These are phyloP conservation scores for Scaptomyza montana DNA, from an alignment of 1,140 invertebrate species.

Conservation along the genomic window DNA sequence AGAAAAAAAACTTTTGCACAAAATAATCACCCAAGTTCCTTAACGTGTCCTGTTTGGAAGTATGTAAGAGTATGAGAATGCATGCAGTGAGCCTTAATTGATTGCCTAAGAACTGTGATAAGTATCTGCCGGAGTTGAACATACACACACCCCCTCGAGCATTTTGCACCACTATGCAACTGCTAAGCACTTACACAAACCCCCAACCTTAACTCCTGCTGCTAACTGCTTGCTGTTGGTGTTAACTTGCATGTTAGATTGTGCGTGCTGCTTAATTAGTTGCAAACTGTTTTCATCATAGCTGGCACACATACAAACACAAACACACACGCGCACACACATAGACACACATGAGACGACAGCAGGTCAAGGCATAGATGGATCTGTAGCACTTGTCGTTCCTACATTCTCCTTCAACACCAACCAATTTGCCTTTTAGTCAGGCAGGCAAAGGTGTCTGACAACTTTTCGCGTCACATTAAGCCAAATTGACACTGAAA, in stretches of 20 bases:
- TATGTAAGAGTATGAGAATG: not conserved
- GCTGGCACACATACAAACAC: slow-evolving; percentile 9
- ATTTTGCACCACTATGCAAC: slow-evolving; percentile 35
- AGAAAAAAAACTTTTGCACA: not conserved
- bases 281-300: slow-evolving; percentile 80
- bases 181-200: not conserved
- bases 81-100: slow-evolving; percentile 33
- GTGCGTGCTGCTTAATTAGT: slow-evolving; percentile 82
- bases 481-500: slow-evolving; percentile 68
- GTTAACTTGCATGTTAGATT: slow-evolving; percentile 81
- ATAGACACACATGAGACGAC: not conserved
- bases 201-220: slow-evolving; percentile 1
- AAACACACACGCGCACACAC: not conserved
- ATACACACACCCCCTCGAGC: not conserved
- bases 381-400: slow-evolving; percentile 7
- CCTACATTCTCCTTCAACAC: too few species aligned
- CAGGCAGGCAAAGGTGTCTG: slow-evolving; percentile 34
- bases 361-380: slow-evolving; percentile 13
- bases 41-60: slow-evolving; percentile 1
- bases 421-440: slow-evolving; percentile 28
- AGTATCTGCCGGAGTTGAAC: slow-evolving; percentile 21
- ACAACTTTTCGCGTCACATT: slow-evolving; percentile 49
- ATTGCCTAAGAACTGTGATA: slow-evolving; percentile 44
- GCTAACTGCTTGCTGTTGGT: slow-evolving; percentile 46
- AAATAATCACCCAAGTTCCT: slow-evolving; percentile 17